Conservation (phyloP, 2,113 vertebrate species). For the Eublepharis macularius region DNA sequence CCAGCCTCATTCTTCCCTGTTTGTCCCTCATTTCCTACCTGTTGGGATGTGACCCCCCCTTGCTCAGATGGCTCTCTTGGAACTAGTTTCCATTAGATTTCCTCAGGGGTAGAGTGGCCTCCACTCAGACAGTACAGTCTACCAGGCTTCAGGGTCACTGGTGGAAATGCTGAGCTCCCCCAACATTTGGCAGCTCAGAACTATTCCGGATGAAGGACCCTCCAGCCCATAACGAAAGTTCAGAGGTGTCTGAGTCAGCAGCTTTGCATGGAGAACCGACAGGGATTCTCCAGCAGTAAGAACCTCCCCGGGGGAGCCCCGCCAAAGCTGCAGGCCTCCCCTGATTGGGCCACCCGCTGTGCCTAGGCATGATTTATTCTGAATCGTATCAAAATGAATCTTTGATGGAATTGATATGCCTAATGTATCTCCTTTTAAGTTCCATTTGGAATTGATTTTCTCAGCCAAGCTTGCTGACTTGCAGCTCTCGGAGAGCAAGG, state of each 20-base stretch:
- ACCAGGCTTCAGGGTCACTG: neutral
- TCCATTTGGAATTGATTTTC: slow-evolving; percentile 4
- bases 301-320: slow-evolving; percentile 7
- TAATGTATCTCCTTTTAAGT: slow-evolving; percentile 24
- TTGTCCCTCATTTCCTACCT: too few species aligned
- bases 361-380: slow-evolving; percentile 35
- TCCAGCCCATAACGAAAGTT: neutral
- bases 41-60: too few species aligned
- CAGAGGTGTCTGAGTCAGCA: neutral
- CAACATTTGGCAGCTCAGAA: neutral
- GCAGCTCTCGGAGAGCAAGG: neutral
- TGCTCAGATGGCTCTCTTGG: neutral
- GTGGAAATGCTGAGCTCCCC: neutral
- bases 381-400: slow-evolving; percentile 17
- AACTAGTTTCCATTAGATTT: neutral
- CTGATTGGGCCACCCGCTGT: neutral
- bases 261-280: neutral
- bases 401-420: neutral
- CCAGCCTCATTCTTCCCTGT: too few species aligned
- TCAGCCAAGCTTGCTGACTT: neutral
- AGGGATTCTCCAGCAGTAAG: neutral
- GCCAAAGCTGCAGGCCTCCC: neutral
- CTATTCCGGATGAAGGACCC: neutral
- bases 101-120: neutral
- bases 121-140: neutral